Evolutionary conservation across 2,797 vertebrate species (phyloP).

Genomic region (Crenichthys baileyi): DNA sequence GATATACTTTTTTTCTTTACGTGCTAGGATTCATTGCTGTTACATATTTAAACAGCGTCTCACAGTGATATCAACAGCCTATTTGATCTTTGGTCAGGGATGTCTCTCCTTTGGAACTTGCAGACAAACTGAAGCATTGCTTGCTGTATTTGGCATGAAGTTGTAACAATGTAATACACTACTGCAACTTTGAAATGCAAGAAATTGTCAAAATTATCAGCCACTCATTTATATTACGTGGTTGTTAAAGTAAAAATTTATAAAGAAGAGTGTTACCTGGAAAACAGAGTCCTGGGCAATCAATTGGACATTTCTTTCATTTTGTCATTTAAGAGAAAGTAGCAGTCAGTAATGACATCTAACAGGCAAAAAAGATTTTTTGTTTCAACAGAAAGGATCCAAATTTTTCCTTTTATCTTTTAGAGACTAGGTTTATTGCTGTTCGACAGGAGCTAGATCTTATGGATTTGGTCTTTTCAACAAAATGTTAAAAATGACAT

Average conservation of each 20-base stretch:
- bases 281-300: no score
- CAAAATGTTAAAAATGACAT: no score
- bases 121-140: background rate
- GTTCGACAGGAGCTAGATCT: no score
- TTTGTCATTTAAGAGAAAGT: no score
- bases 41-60: background rate
- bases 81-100: background rate
- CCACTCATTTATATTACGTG: background rate
- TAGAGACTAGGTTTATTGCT: no score
- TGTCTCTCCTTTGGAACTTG: background rate
- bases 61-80: background rate
- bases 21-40: background rate
- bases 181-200: background rate
- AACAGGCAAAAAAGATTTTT: no score
- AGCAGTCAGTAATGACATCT: no score
- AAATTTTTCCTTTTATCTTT: no score
- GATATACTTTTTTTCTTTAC: background rate
- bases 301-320: no score
- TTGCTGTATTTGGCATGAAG: background rate
- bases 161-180: background rate
- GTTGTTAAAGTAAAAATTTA: background rate
- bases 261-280: background rate
- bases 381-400: no score
- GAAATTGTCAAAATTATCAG: background rate
- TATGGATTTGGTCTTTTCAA: no score